phyloP scores from a whole-genome alignment of 64 coral and sea anemone species.

The Actinia equina region DNA sequence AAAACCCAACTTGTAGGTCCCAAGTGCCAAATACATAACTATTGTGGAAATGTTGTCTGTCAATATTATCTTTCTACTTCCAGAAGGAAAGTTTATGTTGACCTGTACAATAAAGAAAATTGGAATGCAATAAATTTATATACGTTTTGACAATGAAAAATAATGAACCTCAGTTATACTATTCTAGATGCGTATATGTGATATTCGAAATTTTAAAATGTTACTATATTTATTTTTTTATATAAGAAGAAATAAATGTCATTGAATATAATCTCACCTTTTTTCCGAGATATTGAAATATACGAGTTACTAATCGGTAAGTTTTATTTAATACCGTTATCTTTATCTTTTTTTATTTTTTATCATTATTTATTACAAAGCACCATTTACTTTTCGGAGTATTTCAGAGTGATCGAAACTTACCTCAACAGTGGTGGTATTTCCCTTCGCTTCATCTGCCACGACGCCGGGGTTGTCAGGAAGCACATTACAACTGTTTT shows the following conservation, averaged over 20 bases:
- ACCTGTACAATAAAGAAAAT: background rate
- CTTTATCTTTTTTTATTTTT: too few species aligned
- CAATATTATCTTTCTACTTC: background rate
- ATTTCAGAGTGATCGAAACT: background rate
- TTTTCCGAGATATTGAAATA: too few species aligned
- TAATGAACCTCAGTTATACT: too few species aligned
- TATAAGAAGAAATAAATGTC: too few species aligned
- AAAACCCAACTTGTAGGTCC: background rate
- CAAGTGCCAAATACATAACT: conserved; percentile 14
- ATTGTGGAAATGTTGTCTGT: background rate
- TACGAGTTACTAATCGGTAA: too few species aligned
- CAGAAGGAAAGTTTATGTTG: conserved; percentile 10
- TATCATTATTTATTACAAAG: too few species aligned
- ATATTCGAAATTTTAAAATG: too few species aligned
- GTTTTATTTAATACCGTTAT: too few species aligned
- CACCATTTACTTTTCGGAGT: too few species aligned
- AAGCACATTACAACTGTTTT: background rate
- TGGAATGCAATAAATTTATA: background rate
- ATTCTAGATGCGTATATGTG: too few species aligned
- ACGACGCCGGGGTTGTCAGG: background rate
- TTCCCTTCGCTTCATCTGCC: background rate
- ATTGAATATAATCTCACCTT: too few species aligned
- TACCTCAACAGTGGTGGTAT: background rate
- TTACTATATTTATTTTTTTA: too few species aligned
- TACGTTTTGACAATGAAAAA: background rate